Base-by-base conservation (phyloP, 1,140 invertebrate genomes). In the Drosophila pseudoobscura region DNA sequence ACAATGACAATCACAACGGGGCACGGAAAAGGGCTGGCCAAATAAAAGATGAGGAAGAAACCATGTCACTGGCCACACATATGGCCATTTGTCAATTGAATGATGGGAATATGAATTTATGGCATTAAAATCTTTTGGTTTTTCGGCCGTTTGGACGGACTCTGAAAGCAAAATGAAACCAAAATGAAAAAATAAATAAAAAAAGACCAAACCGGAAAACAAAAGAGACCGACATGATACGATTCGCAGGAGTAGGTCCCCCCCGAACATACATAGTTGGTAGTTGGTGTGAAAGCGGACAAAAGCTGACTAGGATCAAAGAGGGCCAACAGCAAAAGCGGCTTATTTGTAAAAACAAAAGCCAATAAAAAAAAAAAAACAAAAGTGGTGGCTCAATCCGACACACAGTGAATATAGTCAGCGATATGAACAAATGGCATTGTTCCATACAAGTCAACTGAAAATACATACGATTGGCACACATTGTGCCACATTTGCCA, bases 81-180 rank as follows among this genome's bases (percentile, higher is more conserved):
- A 54, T 71, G 52, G 26, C 64, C 74, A 78, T 80, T 85, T 85
- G 64, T 60, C 75, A 85, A 85, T 82, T 85, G 69, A 82, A 75
- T 85, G 82, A 85, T 78, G 74, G 58, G 71, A 65, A 71, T 87
- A 78, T 85, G 61, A 74, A 80, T 75, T 87, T 87, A 71, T 66
- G 68, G 61, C 61, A 80, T 80, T 80, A 66, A 85, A 75, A 77
- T 78, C 70, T 55, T 87, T 82, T 70, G 70, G 73, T 69, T 69
- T 77, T 77, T 73, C 45, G 64, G 45, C 52, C 52, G 47, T 46
- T 58, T 57, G 57, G 29, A 50, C 73, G 31, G 39, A 56, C 43
- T 63, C 43, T 63, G 58, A 52, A 52, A 57, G 31, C 15, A 76
- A 52, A 65, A 77, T 65, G 35, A 52, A 57, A 52, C 17, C 17